Evolutionary conservation across 2,113 vertebrate genomes (phyloP), one percentile per base, ranked within the genome.

Genomic region (Cichladusa arquata): DNA sequence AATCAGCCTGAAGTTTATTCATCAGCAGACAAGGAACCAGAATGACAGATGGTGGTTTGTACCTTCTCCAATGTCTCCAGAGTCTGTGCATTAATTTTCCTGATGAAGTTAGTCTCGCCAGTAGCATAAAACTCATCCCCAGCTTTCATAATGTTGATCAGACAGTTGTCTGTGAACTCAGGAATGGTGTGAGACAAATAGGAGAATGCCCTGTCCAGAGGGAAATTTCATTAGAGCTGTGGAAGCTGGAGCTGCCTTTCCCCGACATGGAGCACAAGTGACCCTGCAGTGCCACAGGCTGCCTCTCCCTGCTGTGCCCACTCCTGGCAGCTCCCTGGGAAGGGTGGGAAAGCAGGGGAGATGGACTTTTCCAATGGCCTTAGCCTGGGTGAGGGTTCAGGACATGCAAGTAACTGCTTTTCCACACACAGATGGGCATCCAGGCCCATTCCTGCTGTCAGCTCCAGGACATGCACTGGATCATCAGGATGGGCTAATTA

Each of bases 151-250:
- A 99, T 98, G 96, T 99, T 99, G 91, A 99, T 98, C 83, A 99
- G 64, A 97, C 99, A 99, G 97, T 99, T 99, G 97, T 99, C 99
- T 4, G 99, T 99, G 98, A 99, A 99, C 93, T 99, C 98, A 0
- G 99, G 98, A 93, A 99, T 98, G 82, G 96, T 93, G 82, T 99
- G 99, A 76, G 98, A 96, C 87, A 99, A 92, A 91, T 99, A 99
- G 1, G 98, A 97, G 95, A 99, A 99, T 1, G 98, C 98, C 93
- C 99, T 99, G 95, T 17, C 6, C 34, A 65, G 54, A 72, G 50
- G 44, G 34, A 87, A 78, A 69, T 77, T 29, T 8, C 6, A 8
- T 83, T 25, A 83, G 80, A 47, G 51, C 51, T 29, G 24, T 31
- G 51, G 28, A 31, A 53, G 17, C 28, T 19, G 3, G 8, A 61